Percentiles rank a stretch among this genome's conserved stretches.
These are phyloP conservation scores for Formica exsecta DNA, from an alignment of 1,140 invertebrate genomes.

Conservation along the genomic window DNA sequence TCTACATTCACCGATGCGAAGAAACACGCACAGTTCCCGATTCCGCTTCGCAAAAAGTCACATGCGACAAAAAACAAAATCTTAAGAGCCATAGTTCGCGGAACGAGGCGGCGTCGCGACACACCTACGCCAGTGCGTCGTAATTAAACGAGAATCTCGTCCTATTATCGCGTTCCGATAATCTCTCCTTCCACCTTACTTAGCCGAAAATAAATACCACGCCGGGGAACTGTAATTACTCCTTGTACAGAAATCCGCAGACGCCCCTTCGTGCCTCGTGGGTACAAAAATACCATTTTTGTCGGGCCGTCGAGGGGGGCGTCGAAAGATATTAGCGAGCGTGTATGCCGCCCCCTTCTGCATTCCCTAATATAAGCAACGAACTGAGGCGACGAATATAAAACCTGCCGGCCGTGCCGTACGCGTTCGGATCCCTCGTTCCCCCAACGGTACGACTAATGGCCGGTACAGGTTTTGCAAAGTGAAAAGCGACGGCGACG, in stretches of 20 bases:
- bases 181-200: conserved; percentile 29
- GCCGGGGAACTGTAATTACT: conserved; percentile 60
- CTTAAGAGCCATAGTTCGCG: neutral
- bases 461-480: conserved; percentile 68
- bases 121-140: conserved; percentile 49
- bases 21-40: conserved; percentile 23
- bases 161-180: conserved; percentile 38
- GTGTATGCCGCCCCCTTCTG: conserved; percentile 57
- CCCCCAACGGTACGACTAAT: conserved; percentile 68
- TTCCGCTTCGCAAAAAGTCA: conserved; percentile 19
- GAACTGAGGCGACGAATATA: conserved; percentile 73
- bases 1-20: neutral
- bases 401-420: conserved; percentile 63
- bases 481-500: conserved; percentile 67
- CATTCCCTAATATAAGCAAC: conserved; percentile 65
- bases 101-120: conserved; percentile 11
- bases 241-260: conserved; percentile 51
- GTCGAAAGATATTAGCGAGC: conserved; percentile 70
- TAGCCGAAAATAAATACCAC: conserved; percentile 66
- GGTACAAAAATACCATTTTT: conserved; percentile 68
- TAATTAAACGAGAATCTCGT: conserved; percentile 55
- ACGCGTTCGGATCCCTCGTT: conserved; percentile 45
- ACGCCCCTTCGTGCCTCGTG: conserved; percentile 54
- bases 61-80: conserved; percentile 36
- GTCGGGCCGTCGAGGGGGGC: conserved; percentile 40